Conservation (phyloP, 2,888 invertebrate species). For the Phyllotreta striolata region DNA sequence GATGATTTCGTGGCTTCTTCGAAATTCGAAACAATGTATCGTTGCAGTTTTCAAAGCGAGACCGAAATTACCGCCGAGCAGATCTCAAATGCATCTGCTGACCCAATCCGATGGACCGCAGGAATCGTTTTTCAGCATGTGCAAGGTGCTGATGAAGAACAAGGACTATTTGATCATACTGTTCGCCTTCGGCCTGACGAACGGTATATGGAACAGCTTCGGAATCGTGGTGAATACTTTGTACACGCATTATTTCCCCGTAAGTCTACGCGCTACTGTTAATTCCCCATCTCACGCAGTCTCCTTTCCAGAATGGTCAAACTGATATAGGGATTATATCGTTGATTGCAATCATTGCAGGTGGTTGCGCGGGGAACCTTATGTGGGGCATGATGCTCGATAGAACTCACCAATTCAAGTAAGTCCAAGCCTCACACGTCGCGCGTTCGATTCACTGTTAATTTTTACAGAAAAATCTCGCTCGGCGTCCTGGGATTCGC, state of each 20-base stretch:
- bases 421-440: constrained; percentile 58
- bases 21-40: constrained; percentile 48
- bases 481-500: constrained; percentile 40
- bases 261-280: constrained; percentile 49
- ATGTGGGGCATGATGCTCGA: constrained; percentile 88
- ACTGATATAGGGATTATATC: constrained; percentile 89
- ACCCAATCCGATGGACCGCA: constrained; percentile 26
- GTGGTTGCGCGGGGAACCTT: constrained; percentile 91
- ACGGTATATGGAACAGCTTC: constrained; percentile 66
- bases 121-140: constrained; percentile 41
- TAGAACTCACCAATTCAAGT: constrained; percentile 92
- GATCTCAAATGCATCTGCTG: constrained; percentile 63
- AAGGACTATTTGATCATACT: constrained; percentile 49
- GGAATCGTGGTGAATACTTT: constrained; percentile 68
- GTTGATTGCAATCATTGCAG: constrained; percentile 79
- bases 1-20: constrained; percentile 52
- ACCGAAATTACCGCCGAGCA: constrained; percentile 81
- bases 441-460: background rate
- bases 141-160: constrained; percentile 48
- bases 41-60: constrained; percentile 86
- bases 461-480: constrained; percentile 41
- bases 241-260: constrained; percentile 65
- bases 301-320: constrained; percentile 65
- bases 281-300: background rate
- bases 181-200: constrained; percentile 65